phyloP scores from a whole-genome alignment of 1,140 invertebrate species.

The Brachystomella parvula region DNA sequence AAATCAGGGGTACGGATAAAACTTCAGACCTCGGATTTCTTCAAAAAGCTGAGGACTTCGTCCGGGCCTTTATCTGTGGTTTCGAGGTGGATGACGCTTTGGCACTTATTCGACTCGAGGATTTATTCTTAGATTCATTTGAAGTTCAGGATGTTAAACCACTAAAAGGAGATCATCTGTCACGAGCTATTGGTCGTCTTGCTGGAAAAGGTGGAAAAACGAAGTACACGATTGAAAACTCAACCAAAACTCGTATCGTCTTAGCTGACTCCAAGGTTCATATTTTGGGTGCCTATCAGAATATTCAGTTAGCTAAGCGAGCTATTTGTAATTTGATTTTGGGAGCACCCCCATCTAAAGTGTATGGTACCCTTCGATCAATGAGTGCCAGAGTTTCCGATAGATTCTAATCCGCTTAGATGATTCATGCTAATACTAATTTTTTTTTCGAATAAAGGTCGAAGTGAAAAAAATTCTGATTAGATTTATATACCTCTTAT shows the following conservation, averaged over 20 bases:
- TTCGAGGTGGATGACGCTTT: constrained; percentile 97
- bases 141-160: constrained; percentile 95
- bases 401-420: constrained; percentile 56
- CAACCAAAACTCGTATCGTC: constrained; percentile 96
- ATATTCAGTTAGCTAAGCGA: constrained; percentile 87
- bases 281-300: constrained; percentile 94
- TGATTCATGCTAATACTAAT: background rate
- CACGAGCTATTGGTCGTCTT: constrained; percentile 87
- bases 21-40: constrained; percentile 82
- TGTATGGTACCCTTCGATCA: constrained; percentile 84
- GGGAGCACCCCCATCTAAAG: constrained; percentile 90
- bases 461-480: too few species aligned
- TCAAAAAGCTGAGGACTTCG: constrained; percentile 97
- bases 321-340: constrained; percentile 97
- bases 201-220: constrained; percentile 96
- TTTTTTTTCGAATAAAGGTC: too few species aligned
- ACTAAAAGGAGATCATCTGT: constrained; percentile 89
- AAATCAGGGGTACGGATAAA: constrained; percentile 66
- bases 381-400: constrained; percentile 71
- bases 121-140: constrained; percentile 95
- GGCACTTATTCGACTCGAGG: constrained; percentile 87
- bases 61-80: constrained; percentile 89
- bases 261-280: constrained; percentile 94
- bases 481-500: too few species aligned
- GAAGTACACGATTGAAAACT: constrained; percentile 98